A percentile compares a stretch with the other conserved stretches of the same genome.
Evolutionary conservation across 2,888 invertebrate species (phyloP).

Genomic region (Limnephilus auricula): DNA sequence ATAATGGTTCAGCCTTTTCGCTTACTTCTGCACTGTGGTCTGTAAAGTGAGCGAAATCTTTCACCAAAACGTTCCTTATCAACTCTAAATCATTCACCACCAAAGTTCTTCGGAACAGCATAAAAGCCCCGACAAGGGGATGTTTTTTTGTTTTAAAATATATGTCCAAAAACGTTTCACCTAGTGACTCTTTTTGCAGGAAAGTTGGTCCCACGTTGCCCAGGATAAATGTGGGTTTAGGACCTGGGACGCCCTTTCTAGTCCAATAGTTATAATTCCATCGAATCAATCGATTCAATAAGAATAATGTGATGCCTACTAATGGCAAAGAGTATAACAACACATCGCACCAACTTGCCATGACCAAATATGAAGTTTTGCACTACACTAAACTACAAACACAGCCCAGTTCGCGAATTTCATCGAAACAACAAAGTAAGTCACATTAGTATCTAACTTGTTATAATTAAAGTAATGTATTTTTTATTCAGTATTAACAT

Average conservation of each 20-base stretch:
- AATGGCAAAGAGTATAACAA: not conserved
- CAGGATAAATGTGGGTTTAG: slow-evolving; percentile 80
- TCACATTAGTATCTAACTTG: not conserved
- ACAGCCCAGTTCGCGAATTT: not conserved
- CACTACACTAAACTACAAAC: not conserved
- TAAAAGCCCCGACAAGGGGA: slow-evolving; percentile 58
- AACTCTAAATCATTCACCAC: slow-evolving; percentile 69
- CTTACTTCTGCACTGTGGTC: slow-evolving; percentile 75
- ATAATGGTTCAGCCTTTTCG: slow-evolving; percentile 67
- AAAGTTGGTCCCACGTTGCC: slow-evolving; percentile 80
- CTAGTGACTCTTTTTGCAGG: slow-evolving; percentile 77
- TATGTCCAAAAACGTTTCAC: slow-evolving; percentile 79
- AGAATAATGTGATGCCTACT: not conserved
- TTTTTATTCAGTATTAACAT: not conserved
- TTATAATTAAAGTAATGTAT: not conserved
- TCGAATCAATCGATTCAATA: not conserved
- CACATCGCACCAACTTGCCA: not conserved
- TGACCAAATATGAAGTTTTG: not conserved
- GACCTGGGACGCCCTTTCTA: slow-evolving; percentile 77
- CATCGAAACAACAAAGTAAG: not conserved
- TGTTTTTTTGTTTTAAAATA: slow-evolving; percentile 77
- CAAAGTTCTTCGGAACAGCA: slow-evolving; percentile 55
- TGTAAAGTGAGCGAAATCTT: slow-evolving; percentile 71
- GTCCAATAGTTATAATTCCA: slow-evolving; percentile 79
- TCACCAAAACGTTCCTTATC: slow-evolving; percentile 69